phyloP scores from a whole-genome alignment of 2,888 invertebrate species.

The Sphaerophoria rueppellii region DNA sequence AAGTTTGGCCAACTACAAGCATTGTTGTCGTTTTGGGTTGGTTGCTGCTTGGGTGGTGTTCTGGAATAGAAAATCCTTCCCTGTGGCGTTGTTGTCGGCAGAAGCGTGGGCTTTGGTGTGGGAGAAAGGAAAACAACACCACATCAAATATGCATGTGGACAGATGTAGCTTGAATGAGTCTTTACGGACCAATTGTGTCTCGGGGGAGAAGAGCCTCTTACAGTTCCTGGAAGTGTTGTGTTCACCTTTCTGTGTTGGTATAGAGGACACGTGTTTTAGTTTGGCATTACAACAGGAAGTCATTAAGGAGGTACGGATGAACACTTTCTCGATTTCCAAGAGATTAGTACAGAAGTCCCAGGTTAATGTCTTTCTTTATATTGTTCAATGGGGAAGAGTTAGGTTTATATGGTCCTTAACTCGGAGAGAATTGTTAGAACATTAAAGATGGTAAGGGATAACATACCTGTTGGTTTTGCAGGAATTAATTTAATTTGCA shows the following conservation, averaged over 20 bases:
- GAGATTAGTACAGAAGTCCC: no score
- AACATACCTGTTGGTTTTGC: no score
- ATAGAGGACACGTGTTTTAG: slow-evolving; percentile 29
- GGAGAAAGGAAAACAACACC: neutral
- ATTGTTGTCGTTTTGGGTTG: slow-evolving; percentile 4
- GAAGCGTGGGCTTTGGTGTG: neutral
- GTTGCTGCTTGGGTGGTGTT: neutral
- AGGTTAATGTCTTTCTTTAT: no score
- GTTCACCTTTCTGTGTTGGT: neutral
- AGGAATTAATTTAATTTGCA: no score
- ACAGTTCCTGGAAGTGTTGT: slow-evolving; percentile 39
- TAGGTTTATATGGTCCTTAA: no score
- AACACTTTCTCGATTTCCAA: slow-evolving; percentile 8
- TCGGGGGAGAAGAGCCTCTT: neutral
- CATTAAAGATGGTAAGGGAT: no score
- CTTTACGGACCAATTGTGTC: slow-evolving; percentile 39
- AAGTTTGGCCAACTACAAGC: slow-evolving; percentile 39
- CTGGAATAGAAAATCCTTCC: neutral
- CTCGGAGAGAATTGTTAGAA: no score
- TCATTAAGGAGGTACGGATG: slow-evolving; percentile 40
- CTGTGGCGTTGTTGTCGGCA: no score
- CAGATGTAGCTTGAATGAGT: slow-evolving; percentile 60
- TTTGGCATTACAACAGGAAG: slow-evolving; percentile 40
- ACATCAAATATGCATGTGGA: slow-evolving; percentile 64
- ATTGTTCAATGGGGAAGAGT: no score